Percentiles rank a stretch among this genome's conserved stretches.
Evolutionary conservation across 53 echinoderm and acorn worm species (phyloP).

Genomic region (Crossaster papposus): DNA sequence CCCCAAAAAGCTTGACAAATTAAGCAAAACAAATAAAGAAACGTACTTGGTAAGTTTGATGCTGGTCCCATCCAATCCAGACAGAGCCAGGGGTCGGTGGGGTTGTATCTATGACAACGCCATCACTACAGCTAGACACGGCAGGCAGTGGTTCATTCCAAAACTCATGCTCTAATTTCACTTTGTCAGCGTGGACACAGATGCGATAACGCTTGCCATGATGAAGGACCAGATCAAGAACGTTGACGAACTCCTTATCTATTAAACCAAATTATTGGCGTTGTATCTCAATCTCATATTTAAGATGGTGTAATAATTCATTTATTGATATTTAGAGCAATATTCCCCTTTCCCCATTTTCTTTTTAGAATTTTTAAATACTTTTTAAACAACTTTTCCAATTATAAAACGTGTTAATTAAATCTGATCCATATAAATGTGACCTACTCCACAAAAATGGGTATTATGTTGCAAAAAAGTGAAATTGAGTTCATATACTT

Average conservation of each 20-base stretch:
- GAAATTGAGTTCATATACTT: no score
- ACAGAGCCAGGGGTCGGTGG: slow-evolving; percentile 57
- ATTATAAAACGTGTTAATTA: no score
- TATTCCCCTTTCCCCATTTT: no score
- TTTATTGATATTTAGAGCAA: no score
- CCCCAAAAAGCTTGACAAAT: no score
- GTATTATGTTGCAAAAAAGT: no score
- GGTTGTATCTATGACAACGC: slow-evolving; percentile 59
- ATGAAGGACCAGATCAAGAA: slow-evolving; percentile 23
- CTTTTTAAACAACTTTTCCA: no score
- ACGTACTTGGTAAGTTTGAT: slow-evolving; percentile 55
- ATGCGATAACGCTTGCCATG: slow-evolving; percentile 62
- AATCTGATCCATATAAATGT: no score
- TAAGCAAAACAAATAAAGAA: background rate
- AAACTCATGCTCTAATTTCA: slow-evolving; percentile 38
- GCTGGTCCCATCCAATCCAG: slow-evolving; percentile 56
- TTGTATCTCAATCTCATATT: background rate
- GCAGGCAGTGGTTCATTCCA: slow-evolving; percentile 50
- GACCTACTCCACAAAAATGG: no score
- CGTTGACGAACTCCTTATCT: slow-evolving; percentile 65
- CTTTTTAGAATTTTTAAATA: no score
- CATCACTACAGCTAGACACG: slow-evolving; percentile 62
- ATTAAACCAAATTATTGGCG: background rate
- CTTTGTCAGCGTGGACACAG: slow-evolving; percentile 61
- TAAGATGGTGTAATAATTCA: no score